Evolutionary conservation across 92 coral and sea anemone genomes (phyloP), one percentile per base, ranked within the genome.

Genomic region (Parazoanthus atlanticus): DNA sequence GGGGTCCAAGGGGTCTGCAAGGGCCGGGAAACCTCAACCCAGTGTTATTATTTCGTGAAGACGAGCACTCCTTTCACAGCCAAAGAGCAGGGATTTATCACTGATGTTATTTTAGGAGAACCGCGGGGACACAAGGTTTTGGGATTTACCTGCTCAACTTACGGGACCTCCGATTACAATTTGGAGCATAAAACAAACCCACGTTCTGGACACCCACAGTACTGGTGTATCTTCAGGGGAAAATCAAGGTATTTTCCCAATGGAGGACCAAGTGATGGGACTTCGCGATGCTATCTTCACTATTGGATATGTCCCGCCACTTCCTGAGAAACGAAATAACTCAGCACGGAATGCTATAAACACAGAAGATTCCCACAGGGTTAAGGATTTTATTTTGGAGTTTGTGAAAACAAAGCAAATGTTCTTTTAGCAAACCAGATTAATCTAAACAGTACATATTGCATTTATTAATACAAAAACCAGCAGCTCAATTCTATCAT

Each of bases 251-350:
- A 36, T 75, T 75, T 75, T 38, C 79, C 79, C 46, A 75, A 75
- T 75, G 52, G 79, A 74, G 79, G 79, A 32, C 79, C 79, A 21
- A 36, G 12, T 0, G 52, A 36, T 36, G 79, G 90, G 61, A 26
- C 88, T 70, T 28, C 92, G 76, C 25, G 49, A 61, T 25, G 80
- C 71, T 16, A 25, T 6, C 81, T 67, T 80, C 38, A 41, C 21
- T 23, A 41, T 88, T 1, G 85, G 88, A 52, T 52, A 7, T 46
- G 98, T 40, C 98, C 96, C 23, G 23, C 84, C 32, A 80, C 56
- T 32, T 89, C 91, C 56, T 90, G 91, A 80, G 43, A 2, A 25
- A 36, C 17, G 28, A 70, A 43, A 52, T 52, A 12, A 52, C 3
- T 46, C 26, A 9, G 40, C 25, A 28, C 4, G 75, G 21, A 66